Conservation (phyloP, 2,888 invertebrate species). For the Agonopterix alstromeriana region DNA sequence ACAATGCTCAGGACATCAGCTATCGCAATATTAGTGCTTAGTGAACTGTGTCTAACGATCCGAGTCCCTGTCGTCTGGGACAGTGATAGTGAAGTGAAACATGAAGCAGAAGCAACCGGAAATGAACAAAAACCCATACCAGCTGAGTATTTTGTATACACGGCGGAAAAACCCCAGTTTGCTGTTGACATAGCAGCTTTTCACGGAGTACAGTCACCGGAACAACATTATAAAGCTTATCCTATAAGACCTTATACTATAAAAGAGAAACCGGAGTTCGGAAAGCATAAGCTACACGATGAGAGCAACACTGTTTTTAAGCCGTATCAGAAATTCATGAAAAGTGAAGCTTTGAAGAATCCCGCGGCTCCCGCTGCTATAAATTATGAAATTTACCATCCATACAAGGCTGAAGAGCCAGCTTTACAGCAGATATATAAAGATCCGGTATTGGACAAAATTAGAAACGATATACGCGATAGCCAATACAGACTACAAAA, state of each 20-base stretch:
- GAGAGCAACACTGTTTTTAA: slow-evolving; percentile 28
- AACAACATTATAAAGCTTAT: slow-evolving; percentile 47
- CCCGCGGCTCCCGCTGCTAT: slow-evolving; percentile 37
- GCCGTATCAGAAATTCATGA: slow-evolving; percentile 43
- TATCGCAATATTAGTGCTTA: slow-evolving; percentile 39
- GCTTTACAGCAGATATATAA: slow-evolving; percentile 50
- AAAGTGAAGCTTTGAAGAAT: slow-evolving; percentile 21
- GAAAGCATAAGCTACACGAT: slow-evolving; percentile 47
- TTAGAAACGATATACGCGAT: slow-evolving; percentile 45
- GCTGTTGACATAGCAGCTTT: slow-evolving; percentile 54
- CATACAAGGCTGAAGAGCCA: slow-evolving; percentile 58
- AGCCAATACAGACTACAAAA: slow-evolving; percentile 44
- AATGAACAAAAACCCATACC: slow-evolving; percentile 30
- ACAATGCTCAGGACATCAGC: slow-evolving; percentile 50
- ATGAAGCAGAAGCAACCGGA: neutral
- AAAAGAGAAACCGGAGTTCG: slow-evolving; percentile 38
- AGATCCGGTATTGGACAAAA: slow-evolving; percentile 53
- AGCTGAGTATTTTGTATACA: slow-evolving; percentile 54
- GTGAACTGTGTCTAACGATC: slow-evolving; percentile 50
- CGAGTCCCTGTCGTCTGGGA: slow-evolving; percentile 57
- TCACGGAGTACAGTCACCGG: slow-evolving; percentile 54
- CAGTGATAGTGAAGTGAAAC: slow-evolving; percentile 50
- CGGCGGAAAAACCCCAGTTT: slow-evolving; percentile 60
- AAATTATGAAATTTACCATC: slow-evolving; percentile 61
- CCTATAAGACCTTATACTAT: slow-evolving; percentile 48